Percentiles rank a stretch among this genome's conserved stretches.
Conservation (phyloP, 1,140 invertebrate species). For the Brachionus angularis region DNA sequence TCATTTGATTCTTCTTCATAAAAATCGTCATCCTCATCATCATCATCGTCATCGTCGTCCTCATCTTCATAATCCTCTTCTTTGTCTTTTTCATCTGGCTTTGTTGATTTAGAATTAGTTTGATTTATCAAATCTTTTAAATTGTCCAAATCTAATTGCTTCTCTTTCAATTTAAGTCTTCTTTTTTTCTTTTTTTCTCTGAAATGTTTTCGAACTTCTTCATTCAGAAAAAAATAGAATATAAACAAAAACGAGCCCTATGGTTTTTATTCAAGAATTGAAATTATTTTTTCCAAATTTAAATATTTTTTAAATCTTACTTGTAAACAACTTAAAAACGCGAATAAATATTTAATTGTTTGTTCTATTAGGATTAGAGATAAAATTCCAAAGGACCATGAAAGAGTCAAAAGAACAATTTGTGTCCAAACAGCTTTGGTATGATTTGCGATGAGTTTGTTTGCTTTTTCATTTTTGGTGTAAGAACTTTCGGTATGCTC, state of each 20-base stretch:
- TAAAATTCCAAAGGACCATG: constrained; percentile 55
- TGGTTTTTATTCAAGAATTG: constrained; percentile 42
- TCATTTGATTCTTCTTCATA: too few species aligned
- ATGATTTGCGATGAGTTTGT: constrained; percentile 56
- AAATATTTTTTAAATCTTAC: constrained; percentile 46
- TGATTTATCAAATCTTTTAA: constrained; percentile 17
- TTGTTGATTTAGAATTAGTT: constrained; percentile 5
- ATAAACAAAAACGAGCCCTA: constrained; percentile 54
- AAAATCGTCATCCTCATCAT: background rate
- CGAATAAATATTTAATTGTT: constrained; percentile 55
- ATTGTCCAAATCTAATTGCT: background rate
- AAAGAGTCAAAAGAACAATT: constrained; percentile 52
- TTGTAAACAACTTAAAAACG: constrained; percentile 55
- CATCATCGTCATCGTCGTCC: constrained; percentile 9
- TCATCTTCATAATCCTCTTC: constrained; percentile 10
- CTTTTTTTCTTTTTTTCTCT: background rate
- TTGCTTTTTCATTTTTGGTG: constrained; percentile 58
- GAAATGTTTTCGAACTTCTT: constrained; percentile 49
- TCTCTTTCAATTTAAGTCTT: background rate
- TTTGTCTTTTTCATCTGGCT: background rate
- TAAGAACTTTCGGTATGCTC: constrained; percentile 60
- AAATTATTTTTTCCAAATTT: background rate
- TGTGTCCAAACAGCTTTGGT: constrained; percentile 57
- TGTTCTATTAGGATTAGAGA: constrained; percentile 51
- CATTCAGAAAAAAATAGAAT: constrained; percentile 54